phyloP scores from a whole-genome alignment of 2,113 vertebrate genomes.

The Ictidomys tridecemlineatus region DNA sequence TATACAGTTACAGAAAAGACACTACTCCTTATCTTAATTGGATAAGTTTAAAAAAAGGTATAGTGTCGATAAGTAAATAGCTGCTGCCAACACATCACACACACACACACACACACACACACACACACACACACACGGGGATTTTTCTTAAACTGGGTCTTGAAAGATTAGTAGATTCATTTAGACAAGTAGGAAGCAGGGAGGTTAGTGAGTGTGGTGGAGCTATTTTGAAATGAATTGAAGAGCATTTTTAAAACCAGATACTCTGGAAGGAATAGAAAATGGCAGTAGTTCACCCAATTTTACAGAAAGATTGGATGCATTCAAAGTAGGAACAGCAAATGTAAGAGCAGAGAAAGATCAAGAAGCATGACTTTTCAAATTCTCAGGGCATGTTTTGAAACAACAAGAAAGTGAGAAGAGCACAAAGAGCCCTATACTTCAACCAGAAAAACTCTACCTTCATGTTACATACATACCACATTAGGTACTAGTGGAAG shows the following conservation, averaged over 20 bases:
- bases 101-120: background rate
- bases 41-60: background rate
- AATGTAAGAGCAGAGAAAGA: constrained; percentile 28
- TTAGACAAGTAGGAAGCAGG: background rate
- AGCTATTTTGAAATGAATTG: background rate
- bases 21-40: background rate
- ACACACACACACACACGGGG: background rate
- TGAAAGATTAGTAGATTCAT: background rate
- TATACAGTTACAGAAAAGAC: background rate
- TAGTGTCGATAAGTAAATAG: background rate
- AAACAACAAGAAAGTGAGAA: background rate
- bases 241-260: background rate
- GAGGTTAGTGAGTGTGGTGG: background rate
- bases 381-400: background rate
- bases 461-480: background rate
- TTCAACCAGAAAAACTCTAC: background rate
- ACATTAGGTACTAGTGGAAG: background rate
- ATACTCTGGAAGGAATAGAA: background rate
- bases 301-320: background rate
- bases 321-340: constrained; percentile 30
- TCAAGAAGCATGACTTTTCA: background rate
- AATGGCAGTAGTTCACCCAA: background rate
- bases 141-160: background rate
- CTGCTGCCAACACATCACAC: background rate
- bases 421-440: background rate